phyloP scores from a whole-genome alignment of 2,888 invertebrate genomes.

The Nowickia ferox region DNA sequence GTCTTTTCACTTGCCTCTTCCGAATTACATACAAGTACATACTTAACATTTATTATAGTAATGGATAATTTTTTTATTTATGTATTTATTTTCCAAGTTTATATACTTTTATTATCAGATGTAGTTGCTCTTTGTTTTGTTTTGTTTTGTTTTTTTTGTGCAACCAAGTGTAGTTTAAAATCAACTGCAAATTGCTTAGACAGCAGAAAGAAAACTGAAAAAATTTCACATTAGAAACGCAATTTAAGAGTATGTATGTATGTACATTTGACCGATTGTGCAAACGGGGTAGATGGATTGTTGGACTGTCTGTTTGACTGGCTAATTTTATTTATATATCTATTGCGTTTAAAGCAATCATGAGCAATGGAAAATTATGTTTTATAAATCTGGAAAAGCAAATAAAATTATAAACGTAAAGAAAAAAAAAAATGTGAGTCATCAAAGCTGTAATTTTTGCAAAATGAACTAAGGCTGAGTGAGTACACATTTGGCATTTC shows the following conservation, averaged over 20 bases:
- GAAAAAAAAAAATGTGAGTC: not conserved
- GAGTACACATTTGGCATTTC: not conserved
- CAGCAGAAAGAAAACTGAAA: constrained; percentile 5
- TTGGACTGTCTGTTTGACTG: constrained; percentile 1
- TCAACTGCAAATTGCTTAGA: constrained; percentile 20
- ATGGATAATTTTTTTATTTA: constrained; percentile 1
- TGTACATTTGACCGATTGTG: constrained; percentile 22
- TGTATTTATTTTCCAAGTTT: constrained; percentile 1
- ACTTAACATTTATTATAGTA: constrained; percentile 1
- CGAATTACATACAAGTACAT: not conserved
- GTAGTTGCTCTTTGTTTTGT: not conserved
- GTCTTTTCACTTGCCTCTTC: not conserved
- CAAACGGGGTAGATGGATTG: not conserved
- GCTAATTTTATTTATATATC: not conserved
- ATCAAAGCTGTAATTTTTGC: not conserved
- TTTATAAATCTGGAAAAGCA: constrained; percentile 5
- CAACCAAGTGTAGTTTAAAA: constrained; percentile 49
- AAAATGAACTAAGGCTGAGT: not conserved
- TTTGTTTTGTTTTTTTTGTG: constrained; percentile 35
- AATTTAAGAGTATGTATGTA: too few relatives aligned
- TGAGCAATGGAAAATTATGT: not conserved
- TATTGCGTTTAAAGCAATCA: constrained; percentile 5
- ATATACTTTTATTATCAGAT: constrained; percentile 8
- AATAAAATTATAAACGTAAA: not conserved
- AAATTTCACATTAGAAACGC: constrained; percentile 48